Conservation (phyloP, 2,797 vertebrate genomes). For the Premnoplex brunnescens region DNA sequence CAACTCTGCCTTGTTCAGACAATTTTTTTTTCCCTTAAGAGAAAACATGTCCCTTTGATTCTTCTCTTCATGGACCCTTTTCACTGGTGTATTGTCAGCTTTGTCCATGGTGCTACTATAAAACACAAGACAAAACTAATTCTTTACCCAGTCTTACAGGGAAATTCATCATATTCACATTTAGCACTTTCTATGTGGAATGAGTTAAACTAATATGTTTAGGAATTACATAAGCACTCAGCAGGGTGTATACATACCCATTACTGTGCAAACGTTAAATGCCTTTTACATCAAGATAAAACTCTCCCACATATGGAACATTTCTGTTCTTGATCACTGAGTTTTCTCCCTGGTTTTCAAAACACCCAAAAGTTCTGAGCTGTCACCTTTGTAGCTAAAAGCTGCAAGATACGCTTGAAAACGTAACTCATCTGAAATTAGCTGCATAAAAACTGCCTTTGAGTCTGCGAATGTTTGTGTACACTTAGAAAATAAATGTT, state of each 20-base stretch:
- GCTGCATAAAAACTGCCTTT: not conserved
- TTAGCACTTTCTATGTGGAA: not conserved
- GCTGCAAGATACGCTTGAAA: not conserved
- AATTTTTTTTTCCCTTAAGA: not conserved
- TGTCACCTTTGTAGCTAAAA: slow-evolving; percentile 25
- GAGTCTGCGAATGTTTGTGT: slow-evolving; percentile 18
- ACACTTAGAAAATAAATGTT: slow-evolving; percentile 37
- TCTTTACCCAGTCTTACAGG: not conserved
- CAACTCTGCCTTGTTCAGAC: not conserved
- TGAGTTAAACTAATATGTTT: not conserved
- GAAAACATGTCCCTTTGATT: not conserved
- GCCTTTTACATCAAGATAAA: not conserved
- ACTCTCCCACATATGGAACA: slow-evolving; percentile 7
- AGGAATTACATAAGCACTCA: not conserved
- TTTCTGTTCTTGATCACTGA: not conserved
- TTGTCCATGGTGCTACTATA: slow-evolving; percentile 33
- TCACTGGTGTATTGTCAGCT: not conserved
- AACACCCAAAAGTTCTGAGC: slow-evolving; percentile 37
- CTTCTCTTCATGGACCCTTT: not conserved
- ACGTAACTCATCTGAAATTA: not conserved
- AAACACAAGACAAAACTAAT: not conserved
- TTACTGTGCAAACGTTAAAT: not conserved
- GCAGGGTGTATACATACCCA: fast-evolving
- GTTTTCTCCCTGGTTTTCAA: slow-evolving; percentile 7
- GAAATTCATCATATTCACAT: not conserved